Evolutionary conservation across 2,797 vertebrate species (phyloP).

Genomic region (Scolopax bukidnonensis): DNA sequence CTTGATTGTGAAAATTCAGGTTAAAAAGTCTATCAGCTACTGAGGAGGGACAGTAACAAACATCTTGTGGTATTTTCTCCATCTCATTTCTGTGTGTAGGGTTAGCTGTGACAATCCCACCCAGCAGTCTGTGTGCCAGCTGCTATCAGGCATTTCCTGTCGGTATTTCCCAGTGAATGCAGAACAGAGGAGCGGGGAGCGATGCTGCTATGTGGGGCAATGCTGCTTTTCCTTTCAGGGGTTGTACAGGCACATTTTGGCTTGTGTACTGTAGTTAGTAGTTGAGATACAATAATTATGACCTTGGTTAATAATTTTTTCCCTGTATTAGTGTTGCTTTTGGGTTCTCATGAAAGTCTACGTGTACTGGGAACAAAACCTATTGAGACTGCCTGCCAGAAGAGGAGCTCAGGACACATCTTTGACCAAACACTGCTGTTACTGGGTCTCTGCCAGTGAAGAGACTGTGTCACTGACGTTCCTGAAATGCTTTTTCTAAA

Average conservation of each 20-base stretch:
- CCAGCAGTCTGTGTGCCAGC: not conserved
- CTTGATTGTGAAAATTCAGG: not conserved
- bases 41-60: not conserved
- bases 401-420: not conserved
- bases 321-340: not conserved
- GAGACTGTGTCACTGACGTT: not conserved
- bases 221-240: not conserved
- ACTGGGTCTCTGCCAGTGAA: not conserved
- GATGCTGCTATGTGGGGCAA: not conserved
- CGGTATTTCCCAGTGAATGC: not conserved
- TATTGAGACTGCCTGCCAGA: not conserved
- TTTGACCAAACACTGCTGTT: not conserved
- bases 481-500: not conserved
- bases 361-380: not conserved
- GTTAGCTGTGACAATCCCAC: not conserved
- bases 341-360: not conserved
- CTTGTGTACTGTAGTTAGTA: not conserved
- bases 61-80: not conserved
- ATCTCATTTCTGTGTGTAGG: not conserved
- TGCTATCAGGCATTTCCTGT: not conserved
- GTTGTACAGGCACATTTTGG: not conserved
- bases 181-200: accelerated
- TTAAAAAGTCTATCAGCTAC: not conserved
- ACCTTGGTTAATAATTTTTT: not conserved
- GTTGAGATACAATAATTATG: not conserved